phyloP scores from a whole-genome alignment of 2,113 vertebrate species.

The Amia ocellicauda region DNA sequence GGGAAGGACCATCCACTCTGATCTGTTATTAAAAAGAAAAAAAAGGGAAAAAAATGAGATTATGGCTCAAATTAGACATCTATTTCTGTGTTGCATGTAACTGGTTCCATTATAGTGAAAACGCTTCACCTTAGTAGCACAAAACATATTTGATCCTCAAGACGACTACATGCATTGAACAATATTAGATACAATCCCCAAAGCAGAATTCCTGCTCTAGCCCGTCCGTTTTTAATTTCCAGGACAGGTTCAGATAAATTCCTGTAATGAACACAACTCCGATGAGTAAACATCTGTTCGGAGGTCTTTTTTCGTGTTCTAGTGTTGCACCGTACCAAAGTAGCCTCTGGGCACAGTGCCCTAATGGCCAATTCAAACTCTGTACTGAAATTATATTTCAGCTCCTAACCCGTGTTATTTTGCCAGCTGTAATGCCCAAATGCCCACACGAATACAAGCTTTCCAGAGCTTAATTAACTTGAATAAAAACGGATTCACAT shows the following conservation, averaged over 20 bases:
- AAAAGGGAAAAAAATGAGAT: slow-evolving; percentile 6
- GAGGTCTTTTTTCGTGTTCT: neutral
- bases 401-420: neutral
- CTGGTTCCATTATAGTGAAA: neutral
- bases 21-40: slow-evolving; percentile 65
- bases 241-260: neutral
- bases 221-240: neutral
- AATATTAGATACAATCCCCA: neutral
- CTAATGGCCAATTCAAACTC: neutral
- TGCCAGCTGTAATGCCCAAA: neutral
- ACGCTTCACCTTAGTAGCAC: neutral
- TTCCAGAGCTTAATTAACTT: neutral
- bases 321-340: slow-evolving; percentile 11
- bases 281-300: neutral
- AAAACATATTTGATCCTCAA: neutral
- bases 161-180: neutral
- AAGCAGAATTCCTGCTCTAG: neutral
- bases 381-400: neutral
- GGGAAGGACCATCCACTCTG: slow-evolving; percentile 82
- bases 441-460: neutral
- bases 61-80: neutral
- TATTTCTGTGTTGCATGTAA: neutral
- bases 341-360: slow-evolving; percentile 7
- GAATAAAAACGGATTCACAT: no score
- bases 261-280: neutral